Evolutionary conservation across 1,140 invertebrate species (phyloP).

Genomic region (Drosophila willistoni): DNA sequence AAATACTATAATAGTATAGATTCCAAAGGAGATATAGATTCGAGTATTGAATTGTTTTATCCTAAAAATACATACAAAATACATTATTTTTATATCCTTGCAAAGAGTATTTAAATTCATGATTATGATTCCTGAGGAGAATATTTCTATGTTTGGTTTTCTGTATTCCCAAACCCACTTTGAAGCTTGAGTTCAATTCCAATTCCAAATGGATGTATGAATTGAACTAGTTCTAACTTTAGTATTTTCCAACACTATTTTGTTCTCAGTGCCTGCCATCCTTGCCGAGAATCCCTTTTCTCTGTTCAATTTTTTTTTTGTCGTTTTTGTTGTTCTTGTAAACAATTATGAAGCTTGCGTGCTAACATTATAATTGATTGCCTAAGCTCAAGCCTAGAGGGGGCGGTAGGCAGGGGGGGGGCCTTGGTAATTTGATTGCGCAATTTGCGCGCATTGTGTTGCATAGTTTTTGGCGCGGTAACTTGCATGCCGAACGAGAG

Average conservation of each 20-base stretch:
- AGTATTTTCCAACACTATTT: background rate
- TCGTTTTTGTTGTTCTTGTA: slow-evolving; percentile 30
- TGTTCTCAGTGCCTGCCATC: slow-evolving; percentile 11
- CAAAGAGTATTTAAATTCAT: no score
- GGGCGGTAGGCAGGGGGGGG: background rate
- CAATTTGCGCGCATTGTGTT: slow-evolving; percentile 80
- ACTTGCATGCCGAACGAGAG: slow-evolving; percentile 40
- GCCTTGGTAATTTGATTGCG: slow-evolving; percentile 77
- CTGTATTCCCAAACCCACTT: no score
- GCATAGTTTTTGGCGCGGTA: slow-evolving; percentile 78
- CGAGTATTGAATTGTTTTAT: no score
- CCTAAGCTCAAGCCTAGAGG: slow-evolving; percentile 54
- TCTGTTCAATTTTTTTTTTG: background rate
- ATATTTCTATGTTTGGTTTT: no score
- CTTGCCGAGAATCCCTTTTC: background rate
- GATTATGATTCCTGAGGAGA: no score
- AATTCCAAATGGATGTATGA: no score
- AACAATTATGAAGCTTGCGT: slow-evolving; percentile 67
- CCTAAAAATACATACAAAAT: no score
- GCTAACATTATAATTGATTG: slow-evolving; percentile 80
- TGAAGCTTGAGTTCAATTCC: no score
- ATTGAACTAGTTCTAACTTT: no score
- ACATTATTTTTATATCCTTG: no score
- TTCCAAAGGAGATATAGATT: no score
- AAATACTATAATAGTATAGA: no score